phyloP scores from a whole-genome alignment of 2,888 invertebrate species.

The Tipula confusa region DNA sequence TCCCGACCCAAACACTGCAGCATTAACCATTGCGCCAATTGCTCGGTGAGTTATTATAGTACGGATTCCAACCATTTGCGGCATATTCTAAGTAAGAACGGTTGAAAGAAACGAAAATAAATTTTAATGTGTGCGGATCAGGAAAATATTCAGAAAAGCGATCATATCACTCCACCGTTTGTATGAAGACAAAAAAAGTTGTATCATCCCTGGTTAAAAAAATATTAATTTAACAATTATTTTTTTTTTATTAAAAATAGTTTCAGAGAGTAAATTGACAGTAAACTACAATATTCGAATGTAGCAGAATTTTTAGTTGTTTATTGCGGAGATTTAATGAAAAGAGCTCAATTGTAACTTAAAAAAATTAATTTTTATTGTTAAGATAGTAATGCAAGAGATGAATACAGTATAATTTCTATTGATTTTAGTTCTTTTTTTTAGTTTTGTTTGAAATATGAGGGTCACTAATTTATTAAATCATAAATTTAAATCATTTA shows the following conservation, averaged over 20 bases:
- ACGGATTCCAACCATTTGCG: no score
- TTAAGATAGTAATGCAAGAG: conserved; percentile 12
- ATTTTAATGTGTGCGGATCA: no score
- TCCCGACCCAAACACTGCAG: no score
- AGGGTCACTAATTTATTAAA: conserved; percentile 9
- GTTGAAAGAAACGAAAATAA: no score
- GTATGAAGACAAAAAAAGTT: not conserved
- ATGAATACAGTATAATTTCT: conserved; percentile 3
- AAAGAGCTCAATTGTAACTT: not conserved
- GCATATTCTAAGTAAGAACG: no score
- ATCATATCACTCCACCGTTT: no score
- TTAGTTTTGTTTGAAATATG: not conserved
- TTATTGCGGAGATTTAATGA: not conserved
- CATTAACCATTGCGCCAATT: no score
- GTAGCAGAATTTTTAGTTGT: not conserved
- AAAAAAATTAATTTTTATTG: not conserved
- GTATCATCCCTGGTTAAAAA: not conserved
- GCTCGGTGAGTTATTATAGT: no score
- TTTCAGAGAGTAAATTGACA: not conserved
- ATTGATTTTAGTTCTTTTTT: conserved; percentile 9
- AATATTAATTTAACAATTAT: not conserved
- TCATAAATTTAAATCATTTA: conserved; percentile 25
- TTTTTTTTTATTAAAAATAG: not conserved
- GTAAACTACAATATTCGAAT: not conserved
- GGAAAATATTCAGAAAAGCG: no score